Percentiles rank a stretch among this genome's conserved stretches.
Conservation (phyloP, 2,797 vertebrate species). For the Neosalanx taihuensis region DNA sequence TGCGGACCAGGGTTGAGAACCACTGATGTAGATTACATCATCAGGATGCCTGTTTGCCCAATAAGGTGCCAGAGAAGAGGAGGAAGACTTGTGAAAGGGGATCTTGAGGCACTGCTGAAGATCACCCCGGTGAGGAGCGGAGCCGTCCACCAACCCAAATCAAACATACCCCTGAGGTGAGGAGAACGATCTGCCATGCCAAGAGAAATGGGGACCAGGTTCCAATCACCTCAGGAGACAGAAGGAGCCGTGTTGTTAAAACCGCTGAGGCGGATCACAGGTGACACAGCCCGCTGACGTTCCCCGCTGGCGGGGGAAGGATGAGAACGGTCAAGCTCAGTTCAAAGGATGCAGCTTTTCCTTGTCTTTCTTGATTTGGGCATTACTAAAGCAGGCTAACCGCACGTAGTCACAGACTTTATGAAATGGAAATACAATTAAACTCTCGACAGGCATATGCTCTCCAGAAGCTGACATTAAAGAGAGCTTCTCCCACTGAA, state of each 20-base stretch:
- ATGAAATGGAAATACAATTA: neutral
- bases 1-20: too few species aligned
- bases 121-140: neutral
- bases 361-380: slow-evolving; percentile 2
- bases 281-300: neutral
- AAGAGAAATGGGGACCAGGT: too few species aligned
- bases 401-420: neutral
- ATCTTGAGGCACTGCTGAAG: neutral
- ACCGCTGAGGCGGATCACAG: slow-evolving; percentile 7
- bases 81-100: too few species aligned
- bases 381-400: slow-evolving; percentile 7
- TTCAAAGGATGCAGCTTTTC: slow-evolving; percentile 5
- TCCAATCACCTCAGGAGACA: neutral
- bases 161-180: too few species aligned
- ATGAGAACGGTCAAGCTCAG: neutral
- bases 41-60: neutral
- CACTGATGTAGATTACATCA: neutral
- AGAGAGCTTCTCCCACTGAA: neutral
- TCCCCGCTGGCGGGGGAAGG: neutral
- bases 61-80: neutral
- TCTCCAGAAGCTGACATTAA: neutral
- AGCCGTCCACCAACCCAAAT: neutral
- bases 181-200: too few species aligned
- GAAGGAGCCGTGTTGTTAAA: neutral
- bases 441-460: neutral